These are phyloP conservation scores for Notechis scutatus DNA, from an alignment of 2,113 vertebrate species.

Conservation along the genomic window DNA sequence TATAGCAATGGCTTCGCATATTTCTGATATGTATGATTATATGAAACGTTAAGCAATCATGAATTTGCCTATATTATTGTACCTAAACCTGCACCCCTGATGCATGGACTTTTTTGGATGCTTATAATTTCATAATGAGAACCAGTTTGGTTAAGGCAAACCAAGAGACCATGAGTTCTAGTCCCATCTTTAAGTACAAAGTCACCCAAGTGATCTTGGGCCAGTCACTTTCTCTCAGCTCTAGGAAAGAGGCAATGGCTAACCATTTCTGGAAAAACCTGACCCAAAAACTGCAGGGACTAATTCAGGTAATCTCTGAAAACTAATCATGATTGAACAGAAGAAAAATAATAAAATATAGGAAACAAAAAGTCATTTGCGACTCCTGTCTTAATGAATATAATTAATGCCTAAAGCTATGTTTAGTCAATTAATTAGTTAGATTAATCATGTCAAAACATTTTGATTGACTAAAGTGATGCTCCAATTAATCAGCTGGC, in stretches of 20 bases:
- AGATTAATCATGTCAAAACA: constrained; percentile 1
- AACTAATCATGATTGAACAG: neutral
- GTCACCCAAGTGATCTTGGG: neutral
- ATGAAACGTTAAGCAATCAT: neutral
- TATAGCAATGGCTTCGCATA: neutral
- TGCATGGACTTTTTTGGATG: neutral
- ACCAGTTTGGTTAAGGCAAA: neutral
- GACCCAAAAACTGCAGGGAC: neutral
- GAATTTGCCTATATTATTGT: neutral
- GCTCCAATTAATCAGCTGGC: neutral
- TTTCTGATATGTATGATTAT: neutral
- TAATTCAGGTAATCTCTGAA: neutral
- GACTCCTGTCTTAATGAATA: neutral
- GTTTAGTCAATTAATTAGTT: constrained; percentile 11
- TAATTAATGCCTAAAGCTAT: constrained; percentile 1
- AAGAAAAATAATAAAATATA: neutral
- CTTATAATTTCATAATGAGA: neutral
- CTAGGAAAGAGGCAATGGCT: neutral
- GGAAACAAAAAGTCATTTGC: neutral
- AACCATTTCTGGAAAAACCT: neutral
- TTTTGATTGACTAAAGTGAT: constrained; percentile 3
- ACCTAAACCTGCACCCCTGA: neutral
- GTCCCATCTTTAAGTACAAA: neutral
- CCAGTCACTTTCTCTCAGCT: neutral
- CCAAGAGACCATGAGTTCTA: neutral